phyloP scores from a whole-genome alignment of 2,888 invertebrate genomes.

The Pelosia muscerda region DNA sequence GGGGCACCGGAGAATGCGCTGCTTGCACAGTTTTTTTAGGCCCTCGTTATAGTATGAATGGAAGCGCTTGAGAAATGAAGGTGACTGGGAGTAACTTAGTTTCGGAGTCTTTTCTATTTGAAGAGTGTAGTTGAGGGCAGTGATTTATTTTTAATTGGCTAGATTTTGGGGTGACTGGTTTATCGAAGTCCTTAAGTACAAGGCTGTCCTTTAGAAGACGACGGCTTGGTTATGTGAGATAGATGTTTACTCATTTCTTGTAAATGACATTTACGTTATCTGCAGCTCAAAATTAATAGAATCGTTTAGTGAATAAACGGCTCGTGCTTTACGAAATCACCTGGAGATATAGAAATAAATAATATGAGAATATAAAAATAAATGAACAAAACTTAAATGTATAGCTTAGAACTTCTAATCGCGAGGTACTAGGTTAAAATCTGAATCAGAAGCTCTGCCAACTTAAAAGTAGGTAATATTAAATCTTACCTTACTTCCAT shows the following conservation, averaged over 20 bases:
- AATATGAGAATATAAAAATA: background rate
- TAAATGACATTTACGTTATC: background rate
- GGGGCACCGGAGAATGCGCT: conserved; percentile 46
- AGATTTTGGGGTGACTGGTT: conserved; percentile 6
- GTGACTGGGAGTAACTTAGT: conserved; percentile 32
- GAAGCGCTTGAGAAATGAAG: conserved; percentile 40
- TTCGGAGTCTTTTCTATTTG: conserved; percentile 24
- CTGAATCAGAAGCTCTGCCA: too few species aligned
- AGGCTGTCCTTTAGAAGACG: background rate
- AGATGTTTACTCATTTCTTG: background rate
- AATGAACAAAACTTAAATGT: too few species aligned
- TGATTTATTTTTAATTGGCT: conserved; percentile 20
- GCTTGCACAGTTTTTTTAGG: conserved; percentile 43
- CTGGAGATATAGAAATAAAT: background rate
- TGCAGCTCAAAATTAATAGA: background rate
- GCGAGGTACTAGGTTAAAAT: too few species aligned
- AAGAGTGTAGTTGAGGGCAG: conserved; percentile 7
- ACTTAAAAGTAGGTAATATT: too few species aligned
- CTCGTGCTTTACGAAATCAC: too few species aligned
- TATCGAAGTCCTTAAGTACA: conserved; percentile 1
- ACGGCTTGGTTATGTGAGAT: background rate
- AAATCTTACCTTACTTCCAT: too few species aligned
- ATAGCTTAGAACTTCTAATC: too few species aligned
- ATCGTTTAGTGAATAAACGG: background rate
- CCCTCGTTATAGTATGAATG: conserved; percentile 35